Evolutionary conservation across 1,140 invertebrate species (phyloP).

Genomic region (Caenorhabditis remanei): DNA sequence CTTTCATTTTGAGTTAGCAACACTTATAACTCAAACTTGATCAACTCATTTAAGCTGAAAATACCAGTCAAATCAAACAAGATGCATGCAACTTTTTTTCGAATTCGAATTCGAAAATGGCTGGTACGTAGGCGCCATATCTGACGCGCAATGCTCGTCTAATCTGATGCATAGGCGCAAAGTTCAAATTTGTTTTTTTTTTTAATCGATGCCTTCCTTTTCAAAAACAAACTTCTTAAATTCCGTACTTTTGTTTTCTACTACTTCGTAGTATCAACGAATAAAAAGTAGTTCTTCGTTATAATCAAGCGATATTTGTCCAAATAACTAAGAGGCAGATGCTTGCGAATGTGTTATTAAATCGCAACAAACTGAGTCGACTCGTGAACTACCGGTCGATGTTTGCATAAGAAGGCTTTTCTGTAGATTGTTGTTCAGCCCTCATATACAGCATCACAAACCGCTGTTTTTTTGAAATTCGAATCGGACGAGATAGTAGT

Average conservation of each 20-base stretch:
- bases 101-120: background rate
- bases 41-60: too few species aligned
- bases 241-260: too few species aligned
- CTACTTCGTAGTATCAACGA: too few species aligned
- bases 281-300: too few species aligned
- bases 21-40: too few species aligned
- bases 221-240: too few species aligned
- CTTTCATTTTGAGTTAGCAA: too few species aligned
- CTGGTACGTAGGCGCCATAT: slow-evolving; percentile 1
- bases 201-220: background rate
- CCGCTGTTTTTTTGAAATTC: too few species aligned
- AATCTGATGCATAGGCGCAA: background rate
- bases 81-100: too few species aligned
- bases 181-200: slow-evolving; percentile 1
- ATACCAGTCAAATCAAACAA: too few species aligned
- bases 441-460: background rate
- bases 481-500: too few species aligned
- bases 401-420: background rate
- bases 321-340: background rate
- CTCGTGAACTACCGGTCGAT: slow-evolving; percentile 5
- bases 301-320: too few species aligned
- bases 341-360: slow-evolving; percentile 18
- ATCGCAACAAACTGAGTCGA: slow-evolving; percentile 21
- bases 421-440: background rate
- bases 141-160: slow-evolving; percentile 16